Conservation (phyloP, 2,113 vertebrate genomes). For the Rhinoptilus africanus region DNA sequence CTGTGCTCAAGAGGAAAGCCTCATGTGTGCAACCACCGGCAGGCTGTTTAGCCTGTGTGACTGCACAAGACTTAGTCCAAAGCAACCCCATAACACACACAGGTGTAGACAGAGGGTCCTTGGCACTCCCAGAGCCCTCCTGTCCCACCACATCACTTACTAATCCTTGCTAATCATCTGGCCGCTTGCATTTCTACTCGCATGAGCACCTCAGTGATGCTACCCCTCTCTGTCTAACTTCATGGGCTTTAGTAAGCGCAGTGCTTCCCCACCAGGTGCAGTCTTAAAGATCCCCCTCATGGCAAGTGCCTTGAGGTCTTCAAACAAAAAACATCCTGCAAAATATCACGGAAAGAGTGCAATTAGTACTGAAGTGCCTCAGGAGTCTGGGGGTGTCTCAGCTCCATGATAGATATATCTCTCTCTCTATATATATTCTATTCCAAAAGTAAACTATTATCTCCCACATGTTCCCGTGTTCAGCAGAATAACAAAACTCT, state of each 20-base stretch:
- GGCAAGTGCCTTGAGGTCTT: background rate
- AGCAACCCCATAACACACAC: accelerated
- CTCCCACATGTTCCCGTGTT: background rate
- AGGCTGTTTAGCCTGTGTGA: background rate
- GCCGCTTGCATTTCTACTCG: background rate
- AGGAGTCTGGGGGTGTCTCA: background rate
- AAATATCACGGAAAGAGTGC: background rate
- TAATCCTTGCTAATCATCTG: background rate
- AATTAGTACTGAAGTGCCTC: background rate
- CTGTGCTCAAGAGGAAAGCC: background rate
- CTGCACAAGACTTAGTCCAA: background rate
- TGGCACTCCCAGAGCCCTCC: background rate
- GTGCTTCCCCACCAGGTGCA: background rate
- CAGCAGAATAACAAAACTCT: background rate
- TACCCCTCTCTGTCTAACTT: background rate
- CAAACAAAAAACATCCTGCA: background rate
- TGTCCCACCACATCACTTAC: background rate
- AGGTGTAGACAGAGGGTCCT: background rate
- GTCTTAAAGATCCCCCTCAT: background rate
- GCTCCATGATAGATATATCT: background rate
- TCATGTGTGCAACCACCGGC: background rate
- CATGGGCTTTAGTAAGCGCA: background rate
- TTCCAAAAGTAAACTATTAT: background rate
- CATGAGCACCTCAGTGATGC: background rate
- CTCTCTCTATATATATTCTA: background rate